These are phyloP conservation scores for Leptinotarsa rubiginosa DNA, from an alignment of 2,888 invertebrate genomes.

Conservation along the genomic window DNA sequence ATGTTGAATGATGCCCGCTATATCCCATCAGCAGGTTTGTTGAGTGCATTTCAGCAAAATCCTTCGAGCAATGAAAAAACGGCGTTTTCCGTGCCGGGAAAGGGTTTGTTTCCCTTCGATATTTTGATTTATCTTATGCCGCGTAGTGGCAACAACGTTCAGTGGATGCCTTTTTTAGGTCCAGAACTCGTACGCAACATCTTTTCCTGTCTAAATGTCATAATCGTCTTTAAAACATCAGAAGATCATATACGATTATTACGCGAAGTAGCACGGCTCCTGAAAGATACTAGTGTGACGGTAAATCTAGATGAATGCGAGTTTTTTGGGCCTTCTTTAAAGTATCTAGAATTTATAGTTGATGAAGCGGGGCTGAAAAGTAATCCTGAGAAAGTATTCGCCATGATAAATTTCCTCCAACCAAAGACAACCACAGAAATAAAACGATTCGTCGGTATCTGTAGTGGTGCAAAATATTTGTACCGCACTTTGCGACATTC, in stretches of 20 bases:
- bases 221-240: not conserved
- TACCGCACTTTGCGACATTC: no score
- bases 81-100: constrained; percentile 30
- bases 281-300: not conserved
- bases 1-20: not conserved
- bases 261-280: not conserved
- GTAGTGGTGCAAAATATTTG: no score
- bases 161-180: constrained; percentile 38
- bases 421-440: no score
- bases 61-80: not conserved
- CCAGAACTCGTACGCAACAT: not conserved
- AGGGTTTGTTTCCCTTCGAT: constrained; percentile 39
- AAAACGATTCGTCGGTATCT: no score
- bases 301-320: not conserved
- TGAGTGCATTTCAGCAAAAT: not conserved
- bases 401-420: no score
- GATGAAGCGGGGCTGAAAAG: no score
- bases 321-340: no score
- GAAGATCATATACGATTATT: not conserved
- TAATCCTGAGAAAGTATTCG: no score
- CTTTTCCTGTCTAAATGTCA: not conserved
- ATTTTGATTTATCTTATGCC: constrained; percentile 40
- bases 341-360: no score
- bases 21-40: not conserved
- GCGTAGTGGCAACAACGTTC: constrained; percentile 50